A percentile compares a stretch with the other conserved stretches of the same genome.
These are phyloP conservation scores for Trematomus bernacchii DNA, from an alignment of 2,797 vertebrate genomes.

Conservation along the genomic window DNA sequence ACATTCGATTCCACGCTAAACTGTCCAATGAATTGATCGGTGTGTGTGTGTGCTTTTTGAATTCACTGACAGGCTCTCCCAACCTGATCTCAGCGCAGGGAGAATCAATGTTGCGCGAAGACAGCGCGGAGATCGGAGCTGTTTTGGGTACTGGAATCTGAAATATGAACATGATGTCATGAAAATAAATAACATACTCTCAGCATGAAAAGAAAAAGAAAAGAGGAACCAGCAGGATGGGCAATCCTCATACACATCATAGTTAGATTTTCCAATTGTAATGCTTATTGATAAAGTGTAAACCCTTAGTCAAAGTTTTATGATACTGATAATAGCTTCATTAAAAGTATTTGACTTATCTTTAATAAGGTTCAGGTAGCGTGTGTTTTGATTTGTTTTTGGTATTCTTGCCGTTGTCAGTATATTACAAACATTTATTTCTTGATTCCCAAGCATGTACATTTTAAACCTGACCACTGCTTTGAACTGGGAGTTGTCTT, in stretches of 20 bases:
- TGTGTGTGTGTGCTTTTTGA: neutral
- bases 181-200: constrained; percentile 16
- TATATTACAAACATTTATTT: neutral
- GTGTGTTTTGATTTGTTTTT: constrained; percentile 25
- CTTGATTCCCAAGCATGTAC: neutral
- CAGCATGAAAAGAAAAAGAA: neutral
- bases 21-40: constrained; percentile 20
- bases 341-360: neutral
- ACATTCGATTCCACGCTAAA: constrained; percentile 10
- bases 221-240: neutral
- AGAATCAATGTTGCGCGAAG: constrained; percentile 25
- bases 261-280: neutral
- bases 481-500: neutral
- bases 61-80: constrained; percentile 25
- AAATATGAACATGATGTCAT: constrained; percentile 31
- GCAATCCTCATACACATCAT: neutral
- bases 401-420: constrained; percentile 8
- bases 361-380: neutral
- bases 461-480: neutral
- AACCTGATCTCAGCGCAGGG: constrained; percentile 26
- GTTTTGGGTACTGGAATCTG: constrained; percentile 13
- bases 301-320: neutral
- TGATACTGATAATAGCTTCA: constrained; percentile 18
- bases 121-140: constrained; percentile 18
- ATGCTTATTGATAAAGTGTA: neutral